Evolutionary conservation across 2,888 invertebrate species (phyloP).

Genomic region (Sesia bembeciformis): DNA sequence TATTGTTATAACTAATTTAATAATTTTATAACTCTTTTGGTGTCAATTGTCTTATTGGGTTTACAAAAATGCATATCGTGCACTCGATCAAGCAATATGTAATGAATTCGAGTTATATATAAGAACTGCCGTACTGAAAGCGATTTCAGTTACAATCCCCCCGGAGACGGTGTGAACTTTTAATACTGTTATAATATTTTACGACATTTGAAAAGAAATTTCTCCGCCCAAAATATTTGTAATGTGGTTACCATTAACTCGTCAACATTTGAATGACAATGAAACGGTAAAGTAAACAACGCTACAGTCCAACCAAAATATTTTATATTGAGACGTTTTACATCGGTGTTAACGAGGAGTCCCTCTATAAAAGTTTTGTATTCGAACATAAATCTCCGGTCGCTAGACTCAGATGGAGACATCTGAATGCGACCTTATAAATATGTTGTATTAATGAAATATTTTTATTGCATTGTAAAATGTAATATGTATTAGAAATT

Average conservation of each 20-base stretch:
- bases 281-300: slow-evolving; percentile 43
- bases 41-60: too few species aligned
- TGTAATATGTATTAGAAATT: slow-evolving; percentile 24
- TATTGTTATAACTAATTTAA: too few species aligned
- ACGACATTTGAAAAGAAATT: too few species aligned
- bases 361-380: slow-evolving; percentile 62
- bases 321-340: slow-evolving; percentile 54
- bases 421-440: slow-evolving; percentile 52
- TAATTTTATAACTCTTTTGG: too few species aligned
- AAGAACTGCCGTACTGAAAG: too few species aligned
- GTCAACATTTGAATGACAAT: slow-evolving; percentile 60
- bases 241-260: slow-evolving; percentile 25
- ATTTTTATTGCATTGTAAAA: slow-evolving; percentile 48
- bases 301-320: slow-evolving; percentile 32
- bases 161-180: too few species aligned
- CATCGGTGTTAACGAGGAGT: slow-evolving; percentile 67
- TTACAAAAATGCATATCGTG: too few species aligned
- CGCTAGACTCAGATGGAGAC: slow-evolving; percentile 31
- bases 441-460: slow-evolving; percentile 48
- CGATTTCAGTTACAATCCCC: too few species aligned
- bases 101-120: too few species aligned
- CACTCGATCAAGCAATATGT: too few species aligned
- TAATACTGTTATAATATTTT: too few species aligned
- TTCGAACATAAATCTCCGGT: slow-evolving; percentile 54
- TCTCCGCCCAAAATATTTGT: slow-evolving; percentile 8